phyloP scores from a whole-genome alignment of 2,888 invertebrate genomes.

The Ichneumon xanthorius region DNA sequence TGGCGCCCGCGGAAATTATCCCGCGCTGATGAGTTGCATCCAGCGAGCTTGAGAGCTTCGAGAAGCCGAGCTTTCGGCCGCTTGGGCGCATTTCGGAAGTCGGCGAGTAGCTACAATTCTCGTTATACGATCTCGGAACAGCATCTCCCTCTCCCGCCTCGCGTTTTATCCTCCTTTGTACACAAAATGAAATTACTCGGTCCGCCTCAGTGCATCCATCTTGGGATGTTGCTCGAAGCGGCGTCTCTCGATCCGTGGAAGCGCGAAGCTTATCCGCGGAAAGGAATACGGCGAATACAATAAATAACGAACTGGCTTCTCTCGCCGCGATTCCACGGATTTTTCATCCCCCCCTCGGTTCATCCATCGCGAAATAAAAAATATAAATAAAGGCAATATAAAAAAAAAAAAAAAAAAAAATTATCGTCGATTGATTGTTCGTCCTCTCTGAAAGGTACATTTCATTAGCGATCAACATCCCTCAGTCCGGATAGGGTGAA shows the following conservation, averaged over 20 bases:
- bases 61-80: conserved; percentile 51
- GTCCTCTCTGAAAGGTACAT: not conserved
- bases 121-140: conserved; percentile 43
- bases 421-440: not conserved
- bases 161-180: not conserved
- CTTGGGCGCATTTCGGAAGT: conserved; percentile 23
- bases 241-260: conserved; percentile 3
- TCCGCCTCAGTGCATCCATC: conserved; percentile 1
- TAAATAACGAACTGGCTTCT: conserved; percentile 53
- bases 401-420: not conserved
- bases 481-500: too few species aligned
- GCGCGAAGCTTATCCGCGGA: conserved; percentile 1
- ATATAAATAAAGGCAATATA: not conserved
- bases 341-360: not conserved
- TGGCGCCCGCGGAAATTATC: conserved; percentile 58
- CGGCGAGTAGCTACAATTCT: conserved; percentile 32
- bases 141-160: not conserved
- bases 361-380: not conserved
- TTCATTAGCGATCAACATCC: not conserved
- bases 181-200: conserved; percentile 45
- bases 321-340: not conserved
- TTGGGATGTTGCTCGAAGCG: conserved; percentile 5
- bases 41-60: conserved; percentile 52
- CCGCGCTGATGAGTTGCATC: conserved; percentile 67
- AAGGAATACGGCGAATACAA: conserved; percentile 30